Percentiles rank a stretch among this genome's conserved stretches.
Evolutionary conservation across 2,888 invertebrate genomes (phyloP).

Genomic region (Stratiomys singularior): DNA sequence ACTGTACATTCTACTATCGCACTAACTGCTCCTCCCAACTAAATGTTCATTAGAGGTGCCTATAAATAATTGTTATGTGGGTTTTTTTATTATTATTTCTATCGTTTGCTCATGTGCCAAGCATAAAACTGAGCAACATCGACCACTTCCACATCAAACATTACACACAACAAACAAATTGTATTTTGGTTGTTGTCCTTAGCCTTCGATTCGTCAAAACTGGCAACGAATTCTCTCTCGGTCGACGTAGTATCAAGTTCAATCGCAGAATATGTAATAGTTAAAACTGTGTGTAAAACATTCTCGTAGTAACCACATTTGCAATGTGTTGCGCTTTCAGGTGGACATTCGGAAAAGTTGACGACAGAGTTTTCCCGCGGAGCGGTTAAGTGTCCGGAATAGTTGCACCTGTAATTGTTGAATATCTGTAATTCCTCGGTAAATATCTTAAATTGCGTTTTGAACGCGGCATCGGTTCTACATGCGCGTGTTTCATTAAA

Average conservation of each 20-base stretch:
- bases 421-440: too few relatives aligned
- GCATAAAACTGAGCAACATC: slow-evolving; percentile 13
- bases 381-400: neutral
- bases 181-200: slow-evolving; percentile 29
- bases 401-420: too few relatives aligned
- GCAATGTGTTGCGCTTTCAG: neutral
- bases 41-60: slow-evolving; percentile 8
- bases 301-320: neutral
- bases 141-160: neutral
- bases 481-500: too few relatives aligned
- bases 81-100: slow-evolving; percentile 26
- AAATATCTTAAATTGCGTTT: too few relatives aligned
- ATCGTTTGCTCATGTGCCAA: slow-evolving; percentile 21
- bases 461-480: too few relatives aligned
- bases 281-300: too few relatives aligned
- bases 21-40: neutral
- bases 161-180: neutral
- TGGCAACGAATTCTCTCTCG: slow-evolving; percentile 21
- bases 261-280: neutral
- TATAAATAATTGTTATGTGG: slow-evolving; percentile 32
- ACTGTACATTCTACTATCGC: neutral
- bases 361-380: neutral
- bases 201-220: slow-evolving; percentile 36
- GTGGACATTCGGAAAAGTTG: neutral
- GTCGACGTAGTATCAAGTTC: neutral